phyloP scores from a whole-genome alignment of 2,888 invertebrate genomes.

The Ectemnius continuus region DNA sequence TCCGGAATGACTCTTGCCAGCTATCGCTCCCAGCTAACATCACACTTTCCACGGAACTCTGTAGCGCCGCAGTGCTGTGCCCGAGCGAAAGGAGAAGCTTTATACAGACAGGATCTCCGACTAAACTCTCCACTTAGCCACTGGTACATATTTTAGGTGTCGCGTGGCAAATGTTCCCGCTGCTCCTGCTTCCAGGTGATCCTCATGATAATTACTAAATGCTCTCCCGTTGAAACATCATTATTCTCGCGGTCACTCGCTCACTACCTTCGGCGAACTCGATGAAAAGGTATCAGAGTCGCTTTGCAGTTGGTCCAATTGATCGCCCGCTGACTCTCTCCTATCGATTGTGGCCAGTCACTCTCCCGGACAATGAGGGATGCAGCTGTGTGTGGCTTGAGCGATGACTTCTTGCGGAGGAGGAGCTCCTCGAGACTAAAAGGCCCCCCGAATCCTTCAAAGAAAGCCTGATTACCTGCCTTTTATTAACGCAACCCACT shows the following conservation, averaged over 20 bases:
- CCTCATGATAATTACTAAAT: conserved; percentile 40
- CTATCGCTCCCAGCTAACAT: too few relatives aligned
- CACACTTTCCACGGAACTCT: too few relatives aligned
- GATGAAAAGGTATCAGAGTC: conserved; percentile 45
- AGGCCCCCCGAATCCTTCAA: conserved; percentile 27
- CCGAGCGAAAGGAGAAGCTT: too few relatives aligned
- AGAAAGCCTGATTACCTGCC: conserved; percentile 68
- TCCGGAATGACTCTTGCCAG: too few relatives aligned
- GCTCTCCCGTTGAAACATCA: conserved; percentile 42
- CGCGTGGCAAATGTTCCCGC: too few relatives aligned
- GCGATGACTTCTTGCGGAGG: conserved; percentile 60
- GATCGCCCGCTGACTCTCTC: conserved; percentile 70
- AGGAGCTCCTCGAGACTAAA: conserved; percentile 55
- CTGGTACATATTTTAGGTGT: too few relatives aligned
- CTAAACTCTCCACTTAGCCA: too few relatives aligned
- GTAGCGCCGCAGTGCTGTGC: too few relatives aligned
- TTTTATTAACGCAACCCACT: conserved; percentile 63
- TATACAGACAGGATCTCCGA: too few relatives aligned
- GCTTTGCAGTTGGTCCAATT: conserved; percentile 48
- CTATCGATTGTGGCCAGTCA: conserved; percentile 65
- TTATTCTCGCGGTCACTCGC: conserved; percentile 31
- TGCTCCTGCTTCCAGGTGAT: conserved; percentile 9
- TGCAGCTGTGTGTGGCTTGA: conserved; percentile 26
- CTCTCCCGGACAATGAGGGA: conserved; percentile 14
- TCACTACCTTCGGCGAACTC: conserved; percentile 23